Conservation (phyloP, 2,888 invertebrate genomes). For the Mesopsocus fuscifrons region DNA sequence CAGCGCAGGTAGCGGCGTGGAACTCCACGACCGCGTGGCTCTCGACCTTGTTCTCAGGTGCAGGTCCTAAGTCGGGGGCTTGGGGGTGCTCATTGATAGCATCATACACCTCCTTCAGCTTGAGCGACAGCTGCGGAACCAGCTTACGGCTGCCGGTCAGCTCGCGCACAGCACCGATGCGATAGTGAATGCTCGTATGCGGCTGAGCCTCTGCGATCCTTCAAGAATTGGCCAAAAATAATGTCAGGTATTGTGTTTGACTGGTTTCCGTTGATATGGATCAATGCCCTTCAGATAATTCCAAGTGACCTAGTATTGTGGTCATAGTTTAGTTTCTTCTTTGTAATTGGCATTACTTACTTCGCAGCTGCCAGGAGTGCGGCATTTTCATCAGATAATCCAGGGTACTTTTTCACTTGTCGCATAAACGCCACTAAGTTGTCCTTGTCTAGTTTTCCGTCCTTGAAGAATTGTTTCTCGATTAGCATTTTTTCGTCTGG, state of each 20-base stretch:
- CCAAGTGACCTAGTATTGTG: no score
- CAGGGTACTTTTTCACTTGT: conserved; percentile 29
- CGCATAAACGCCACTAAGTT: conserved; percentile 27
- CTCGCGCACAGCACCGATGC: conserved; percentile 32
- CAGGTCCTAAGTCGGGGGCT: conserved; percentile 20
- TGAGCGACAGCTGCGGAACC: conserved; percentile 26
- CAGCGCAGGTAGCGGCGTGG: conserved; percentile 30
- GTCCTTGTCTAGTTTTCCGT: conserved; percentile 25
- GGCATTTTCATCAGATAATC: conserved; percentile 31
- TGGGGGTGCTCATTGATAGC: conserved; percentile 25
- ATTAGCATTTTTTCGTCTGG: conserved; percentile 22
- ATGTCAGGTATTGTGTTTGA: no score
- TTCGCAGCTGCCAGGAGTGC: conserved; percentile 32
- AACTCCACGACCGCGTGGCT: conserved; percentile 30
- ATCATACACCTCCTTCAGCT: conserved; percentile 29
- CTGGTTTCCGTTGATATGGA: no score
- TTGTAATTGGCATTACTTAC: no score
- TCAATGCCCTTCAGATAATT: no score
- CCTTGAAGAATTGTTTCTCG: conserved; percentile 21
- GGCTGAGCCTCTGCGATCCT: conserved; percentile 28
- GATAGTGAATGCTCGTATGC: conserved; percentile 35
- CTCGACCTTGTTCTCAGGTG: conserved; percentile 20
- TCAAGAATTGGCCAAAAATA: no score
- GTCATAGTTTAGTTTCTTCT: no score
- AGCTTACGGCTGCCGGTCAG: conserved; percentile 29